Percentiles rank a stretch among this genome's conserved stretches.
These are phyloP conservation scores for Tyto alba DNA, from an alignment of 2,113 vertebrate species.

Conservation along the genomic window DNA sequence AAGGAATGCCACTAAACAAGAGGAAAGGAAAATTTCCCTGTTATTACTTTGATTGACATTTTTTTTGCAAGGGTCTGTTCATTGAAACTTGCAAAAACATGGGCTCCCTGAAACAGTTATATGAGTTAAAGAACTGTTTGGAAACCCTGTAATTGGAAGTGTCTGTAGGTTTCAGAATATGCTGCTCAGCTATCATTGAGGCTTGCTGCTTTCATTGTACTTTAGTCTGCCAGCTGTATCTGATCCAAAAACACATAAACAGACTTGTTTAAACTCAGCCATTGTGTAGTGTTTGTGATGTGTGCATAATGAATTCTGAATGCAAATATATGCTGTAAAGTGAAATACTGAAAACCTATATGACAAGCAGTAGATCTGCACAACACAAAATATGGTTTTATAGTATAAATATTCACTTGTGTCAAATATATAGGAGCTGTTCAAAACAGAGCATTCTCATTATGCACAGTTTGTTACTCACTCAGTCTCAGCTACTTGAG, in stretches of 20 bases:
- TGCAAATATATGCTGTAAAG: constrained; percentile 56
- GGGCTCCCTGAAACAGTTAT: background rate
- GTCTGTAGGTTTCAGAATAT: constrained; percentile 5
- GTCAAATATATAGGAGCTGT: constrained; percentile 25
- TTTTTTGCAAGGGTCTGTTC: background rate
- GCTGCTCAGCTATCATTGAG: background rate
- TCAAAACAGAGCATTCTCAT: constrained; percentile 44
- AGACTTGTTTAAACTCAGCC: constrained; percentile 55
- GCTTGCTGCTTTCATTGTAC: constrained; percentile 34
- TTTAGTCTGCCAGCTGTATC: constrained; percentile 40
- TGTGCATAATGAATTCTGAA: constrained; percentile 45
- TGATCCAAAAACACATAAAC: constrained; percentile 48
- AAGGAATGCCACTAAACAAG: background rate
- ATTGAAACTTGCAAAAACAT: background rate
- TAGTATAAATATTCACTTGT: constrained; percentile 44
- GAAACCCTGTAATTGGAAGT: constrained; percentile 36
- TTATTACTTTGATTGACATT: background rate
- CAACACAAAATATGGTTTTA: constrained; percentile 46
- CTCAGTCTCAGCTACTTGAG: constrained; percentile 5
- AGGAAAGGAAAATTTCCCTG: background rate
- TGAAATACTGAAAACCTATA: constrained; percentile 38
- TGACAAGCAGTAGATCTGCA: constrained; percentile 44
- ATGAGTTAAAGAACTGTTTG: background rate
- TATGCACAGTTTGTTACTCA: constrained; percentile 34
- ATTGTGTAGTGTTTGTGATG: constrained; percentile 52